Evolutionary conservation across 2,113 vertebrate genomes (phyloP).

Genomic region (Tenrec ecaudatus): DNA sequence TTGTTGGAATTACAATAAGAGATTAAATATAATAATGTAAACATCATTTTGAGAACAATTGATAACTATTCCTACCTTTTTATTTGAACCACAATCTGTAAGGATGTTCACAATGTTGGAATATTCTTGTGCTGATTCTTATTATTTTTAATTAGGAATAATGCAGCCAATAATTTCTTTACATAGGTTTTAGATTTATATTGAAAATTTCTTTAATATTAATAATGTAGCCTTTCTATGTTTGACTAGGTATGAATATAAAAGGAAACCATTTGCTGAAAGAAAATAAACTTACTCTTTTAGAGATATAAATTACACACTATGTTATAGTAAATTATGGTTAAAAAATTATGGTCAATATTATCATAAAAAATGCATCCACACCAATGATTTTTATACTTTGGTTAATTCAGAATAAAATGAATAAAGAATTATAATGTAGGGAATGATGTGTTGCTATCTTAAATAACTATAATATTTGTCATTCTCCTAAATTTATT

Average conservation of each 20-base stretch:
- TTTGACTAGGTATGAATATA: not conserved
- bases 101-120: not conserved
- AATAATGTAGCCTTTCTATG: not conserved
- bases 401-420: not conserved
- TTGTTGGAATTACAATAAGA: slow-evolving; percentile 18
- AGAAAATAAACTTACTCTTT: too few species aligned
- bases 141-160: not conserved
- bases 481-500: not conserved
- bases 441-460: not conserved
- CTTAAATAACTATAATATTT: not conserved
- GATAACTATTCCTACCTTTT: not conserved
- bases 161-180: not conserved
- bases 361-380: not conserved
- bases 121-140: not conserved
- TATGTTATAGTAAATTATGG: not conserved
- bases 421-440: not conserved
- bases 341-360: not conserved
- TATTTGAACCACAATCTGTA: slow-evolving; percentile 3
- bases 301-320: not conserved
- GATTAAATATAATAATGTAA: not conserved
- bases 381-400: too few species aligned
- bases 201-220: not conserved
- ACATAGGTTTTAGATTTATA: not conserved
- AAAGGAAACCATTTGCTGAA: too few species aligned
- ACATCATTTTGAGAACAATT: not conserved